These are phyloP conservation scores for Apis florea DNA, from an alignment of 1,140 invertebrate genomes.

Conservation along the genomic window DNA sequence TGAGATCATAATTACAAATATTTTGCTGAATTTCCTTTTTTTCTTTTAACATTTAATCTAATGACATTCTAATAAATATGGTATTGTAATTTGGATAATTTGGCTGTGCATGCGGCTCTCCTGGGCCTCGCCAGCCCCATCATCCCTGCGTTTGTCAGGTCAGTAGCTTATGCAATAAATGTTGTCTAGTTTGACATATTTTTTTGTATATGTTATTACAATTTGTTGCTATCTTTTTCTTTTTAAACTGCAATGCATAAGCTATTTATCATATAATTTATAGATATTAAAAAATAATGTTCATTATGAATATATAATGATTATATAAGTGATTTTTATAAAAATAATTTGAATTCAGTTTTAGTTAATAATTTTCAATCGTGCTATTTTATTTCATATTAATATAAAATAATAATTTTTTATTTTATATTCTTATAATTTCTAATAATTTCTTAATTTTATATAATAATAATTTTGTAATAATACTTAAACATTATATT, in stretches of 20 bases:
- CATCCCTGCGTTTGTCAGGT: slow-evolving; percentile 76
- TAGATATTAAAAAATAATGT: background rate
- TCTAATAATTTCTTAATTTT: background rate
- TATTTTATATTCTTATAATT: background rate
- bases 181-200: slow-evolving; percentile 21
- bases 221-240: background rate
- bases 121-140: slow-evolving; percentile 80
- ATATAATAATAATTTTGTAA: too few relatives aligned
- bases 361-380: background rate
- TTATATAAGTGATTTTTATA: background rate
- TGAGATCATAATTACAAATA: background rate
- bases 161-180: slow-evolving; percentile 68
- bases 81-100: slow-evolving; percentile 69
- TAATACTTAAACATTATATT: background rate
- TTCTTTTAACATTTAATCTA: slow-evolving; percentile 43
- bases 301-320: background rate
- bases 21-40: background rate
- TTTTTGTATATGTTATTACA: slow-evolving; percentile 18
- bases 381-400: background rate
- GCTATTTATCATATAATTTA: slow-evolving; percentile 18
- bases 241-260: slow-evolving; percentile 30
- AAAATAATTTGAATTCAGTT: background rate
- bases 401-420: background rate
- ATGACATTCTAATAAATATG: slow-evolving; percentile 65
- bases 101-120: slow-evolving; percentile 84